These are phyloP conservation scores for Thrips palmi DNA, from an alignment of 1,140 invertebrate genomes.

Conservation along the genomic window DNA sequence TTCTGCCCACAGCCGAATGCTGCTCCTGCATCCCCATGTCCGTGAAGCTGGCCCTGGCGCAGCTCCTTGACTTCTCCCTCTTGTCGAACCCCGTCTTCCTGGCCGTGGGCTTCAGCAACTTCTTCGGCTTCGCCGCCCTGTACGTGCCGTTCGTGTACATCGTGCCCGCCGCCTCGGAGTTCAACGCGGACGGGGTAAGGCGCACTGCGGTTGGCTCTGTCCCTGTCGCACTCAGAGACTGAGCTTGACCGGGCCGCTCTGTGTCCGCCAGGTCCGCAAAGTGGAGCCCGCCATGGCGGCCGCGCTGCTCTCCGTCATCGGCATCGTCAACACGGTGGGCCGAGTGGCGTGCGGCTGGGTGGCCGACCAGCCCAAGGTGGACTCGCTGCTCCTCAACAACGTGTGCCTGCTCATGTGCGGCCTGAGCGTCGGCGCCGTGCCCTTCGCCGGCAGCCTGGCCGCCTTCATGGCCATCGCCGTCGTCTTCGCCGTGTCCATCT, in stretches of 20 bases:
- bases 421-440: conserved; percentile 62
- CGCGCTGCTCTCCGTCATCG: conserved; percentile 39
- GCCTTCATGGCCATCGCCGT: conserved; percentile 67
- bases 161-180: conserved; percentile 28
- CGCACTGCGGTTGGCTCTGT: too few species aligned
- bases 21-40: conserved; percentile 22
- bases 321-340: conserved; percentile 35
- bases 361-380: conserved; percentile 24
- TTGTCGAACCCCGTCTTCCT: conserved; percentile 33
- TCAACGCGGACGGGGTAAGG: too few species aligned
- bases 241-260: too few species aligned
- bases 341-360: conserved; percentile 28
- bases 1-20: background rate
- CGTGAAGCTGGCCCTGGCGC: conserved; percentile 31
- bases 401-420: conserved; percentile 47
- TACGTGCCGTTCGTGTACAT: conserved; percentile 40
- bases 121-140: conserved; percentile 37
- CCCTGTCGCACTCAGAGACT: too few species aligned
- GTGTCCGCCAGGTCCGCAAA: too few species aligned
- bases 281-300: conserved; percentile 27
- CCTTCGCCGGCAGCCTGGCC: conserved; percentile 60
- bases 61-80: conserved; percentile 37
- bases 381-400: conserved; percentile 39
- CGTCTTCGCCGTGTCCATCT: conserved; percentile 87
- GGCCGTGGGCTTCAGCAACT: conserved; percentile 37